Evolutionary conservation across 2,888 invertebrate species (phyloP), one percentile per base, ranked within the genome.

Genomic region (Melipona beecheii): DNA sequence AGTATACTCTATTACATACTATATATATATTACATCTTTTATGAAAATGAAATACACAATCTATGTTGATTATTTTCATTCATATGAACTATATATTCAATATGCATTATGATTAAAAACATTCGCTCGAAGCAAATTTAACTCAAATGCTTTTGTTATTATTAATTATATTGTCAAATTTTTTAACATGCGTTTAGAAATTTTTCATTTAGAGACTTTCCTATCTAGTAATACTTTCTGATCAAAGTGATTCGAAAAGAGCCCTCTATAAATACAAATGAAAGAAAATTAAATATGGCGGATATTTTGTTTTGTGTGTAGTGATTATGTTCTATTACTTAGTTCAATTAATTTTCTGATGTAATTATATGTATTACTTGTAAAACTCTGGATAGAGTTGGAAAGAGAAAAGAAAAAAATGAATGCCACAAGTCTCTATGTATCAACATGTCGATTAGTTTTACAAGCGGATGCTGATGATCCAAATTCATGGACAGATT

Each of bases 381-480:
- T 64, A 64, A 50, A 52, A 54, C 2, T 21, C 13, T 21, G 21
- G 19, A 31, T 4, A 27, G 1, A 68, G 52, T 54, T 54, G 4
- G 11, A 15, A n/a, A 52, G 27, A 15, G 65, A 72, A 84, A 85
- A 52, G 27, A 15, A 66, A 74, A 84, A 85, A 83, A 97, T 97
- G 97, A 97, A 97, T 95, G 97, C 97, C 87, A 97, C 97, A 81
- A 97, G 97, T 95, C 95, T 98, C 89, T 98, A 98, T 95, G 96
- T 97, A 90, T 97, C 97, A 90, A 97, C 97, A 81, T 97, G 97
- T 95, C 96, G 97, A 91, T 95, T 97, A 93, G 97, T 97, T 92
- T 95, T 98, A 92, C 96, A 97, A 94, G 97, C 97, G 80, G 96
- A 97, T 91, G 95, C 96, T 69, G 95, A 96, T 81, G 97, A 97